A percentile compares a stretch with the other conserved stretches of the same genome.
phyloP scores from a whole-genome alignment of 2,888 invertebrate species.

The Stenodema calcarata region DNA sequence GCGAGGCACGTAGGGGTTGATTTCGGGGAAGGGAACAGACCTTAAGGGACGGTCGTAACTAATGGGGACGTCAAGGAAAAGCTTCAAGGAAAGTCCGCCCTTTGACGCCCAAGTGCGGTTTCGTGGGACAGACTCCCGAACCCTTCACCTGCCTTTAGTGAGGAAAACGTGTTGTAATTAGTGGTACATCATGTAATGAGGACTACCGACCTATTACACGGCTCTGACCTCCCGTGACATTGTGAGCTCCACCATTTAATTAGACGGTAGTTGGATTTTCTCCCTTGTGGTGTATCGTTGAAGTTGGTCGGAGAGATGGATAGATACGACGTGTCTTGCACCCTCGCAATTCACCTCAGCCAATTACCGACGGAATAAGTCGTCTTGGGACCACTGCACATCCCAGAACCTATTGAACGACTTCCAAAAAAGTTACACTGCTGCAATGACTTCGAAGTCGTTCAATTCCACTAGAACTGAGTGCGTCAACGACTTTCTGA shows the following conservation, averaged over 20 bases:
- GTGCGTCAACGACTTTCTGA: too few species aligned
- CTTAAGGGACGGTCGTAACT: background rate
- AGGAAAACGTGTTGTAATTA: slow-evolving; percentile 39
- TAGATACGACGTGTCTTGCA: slow-evolving; percentile 6
- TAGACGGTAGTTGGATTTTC: slow-evolving; percentile 40
- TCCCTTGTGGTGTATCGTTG: slow-evolving; percentile 3
- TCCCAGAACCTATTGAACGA: too few species aligned
- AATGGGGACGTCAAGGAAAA: slow-evolving; percentile 22
- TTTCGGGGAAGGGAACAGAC: background rate
- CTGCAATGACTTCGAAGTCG: too few species aligned
- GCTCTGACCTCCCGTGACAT: slow-evolving; percentile 25
- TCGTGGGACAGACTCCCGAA: background rate
- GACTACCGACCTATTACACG: slow-evolving; percentile 21
- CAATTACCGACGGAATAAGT: background rate
- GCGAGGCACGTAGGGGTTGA: slow-evolving; percentile 28
- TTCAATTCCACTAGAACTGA: too few species aligned
- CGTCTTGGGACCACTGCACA: background rate
- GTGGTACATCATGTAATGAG: slow-evolving; percentile 44
- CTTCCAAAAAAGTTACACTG: too few species aligned
- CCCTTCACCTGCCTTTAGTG: background rate
- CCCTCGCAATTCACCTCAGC: background rate
- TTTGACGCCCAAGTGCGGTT: slow-evolving; percentile 17
- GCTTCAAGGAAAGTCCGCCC: slow-evolving; percentile 1
- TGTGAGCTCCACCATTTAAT: slow-evolving; percentile 41
- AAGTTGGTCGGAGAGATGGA: background rate